Base-by-base conservation (phyloP, 2,113 vertebrate genomes). In the Pyxicephalus adspersus region DNA sequence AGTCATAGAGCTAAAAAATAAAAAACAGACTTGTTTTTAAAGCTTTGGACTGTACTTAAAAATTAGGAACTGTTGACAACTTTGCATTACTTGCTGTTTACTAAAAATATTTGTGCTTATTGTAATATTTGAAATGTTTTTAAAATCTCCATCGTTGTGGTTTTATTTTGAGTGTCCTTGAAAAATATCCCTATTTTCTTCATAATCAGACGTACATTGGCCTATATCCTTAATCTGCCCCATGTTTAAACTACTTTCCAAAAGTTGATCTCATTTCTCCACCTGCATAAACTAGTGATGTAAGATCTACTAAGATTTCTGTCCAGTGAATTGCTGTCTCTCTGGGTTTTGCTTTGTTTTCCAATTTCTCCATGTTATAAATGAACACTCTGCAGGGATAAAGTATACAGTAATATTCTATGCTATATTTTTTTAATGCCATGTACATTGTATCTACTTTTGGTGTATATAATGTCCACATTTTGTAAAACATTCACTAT, bases 201-300 rank as follows among this genome's bases (percentile, higher is more conserved):
- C 26, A 18, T 19, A 52, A 63, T 52, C 38, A 19, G 23, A n/a
- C 60, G 2, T 64, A 23, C 45, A 29, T 26, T 64, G 76, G 63
- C 4, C 5, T 66, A 28, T 66, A 65, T 55, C 54, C 38, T 66
- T 52, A 54, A 77, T 77, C 61, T 19, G 26, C 28, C 34, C 64
- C 76, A 29, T 26, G 63, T 65, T 64, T 64, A 61, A 74, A 23
- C 19, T 29, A 3, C 45, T 77, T n/a, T 77, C 61, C 76, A 77
- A 77, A 65, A 23, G 63, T 55, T 77, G 76, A 77, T 77, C 76
- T 77, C 76, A 77, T 64, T 34, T 52, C 63, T 77, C 28, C 76
- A 77, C 76, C 76, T 77, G 76, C 63, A 65, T 77, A 66, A 66
- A 64, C 60, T 26, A 51, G 63, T 77, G 76, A 77, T 66, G 76